Evolutionary conservation across 2,113 vertebrate genomes (phyloP).

Genomic region (Motacilla tschutschensis): DNA sequence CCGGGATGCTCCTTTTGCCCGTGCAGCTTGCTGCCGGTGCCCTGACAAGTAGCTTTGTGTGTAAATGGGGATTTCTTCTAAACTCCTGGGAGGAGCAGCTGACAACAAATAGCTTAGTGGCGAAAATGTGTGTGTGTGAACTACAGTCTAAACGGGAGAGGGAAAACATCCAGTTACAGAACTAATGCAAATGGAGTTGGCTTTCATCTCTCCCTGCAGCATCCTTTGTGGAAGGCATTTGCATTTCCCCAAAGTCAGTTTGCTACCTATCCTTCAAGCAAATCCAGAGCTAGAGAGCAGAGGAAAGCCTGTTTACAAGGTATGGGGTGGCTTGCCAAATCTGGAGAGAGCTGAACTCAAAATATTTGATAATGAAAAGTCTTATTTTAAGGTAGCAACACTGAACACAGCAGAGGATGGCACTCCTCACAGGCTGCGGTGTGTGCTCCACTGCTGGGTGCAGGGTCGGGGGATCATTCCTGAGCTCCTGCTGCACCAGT

Average conservation of each 20-base stretch:
- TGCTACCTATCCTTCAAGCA: conserved; percentile 11
- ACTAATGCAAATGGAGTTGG: conserved; percentile 49
- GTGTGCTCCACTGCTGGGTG: background rate
- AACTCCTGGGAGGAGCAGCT: conserved; percentile 12
- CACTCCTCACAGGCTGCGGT: background rate
- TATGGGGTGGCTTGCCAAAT: background rate
- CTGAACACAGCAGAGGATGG: background rate
- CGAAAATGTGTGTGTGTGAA: conserved; percentile 12
- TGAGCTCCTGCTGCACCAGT: background rate
- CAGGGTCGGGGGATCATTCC: background rate
- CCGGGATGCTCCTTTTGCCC: background rate
- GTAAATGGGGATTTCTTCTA: background rate
- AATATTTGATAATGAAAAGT: background rate
- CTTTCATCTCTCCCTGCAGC: conserved; percentile 57
- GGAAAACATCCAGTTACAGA: conserved; percentile 45
- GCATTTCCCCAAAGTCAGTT: conserved; percentile 42
- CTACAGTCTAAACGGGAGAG: background rate
- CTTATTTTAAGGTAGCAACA: background rate
- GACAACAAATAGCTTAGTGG: background rate
- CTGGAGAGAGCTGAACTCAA: background rate
- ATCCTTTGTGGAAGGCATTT: conserved; percentile 47
- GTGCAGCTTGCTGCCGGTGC: background rate
- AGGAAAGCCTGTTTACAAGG: background rate
- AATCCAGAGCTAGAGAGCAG: background rate
- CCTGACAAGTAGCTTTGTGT: background rate